A percentile compares a stretch with the other conserved stretches of the same genome.
Evolutionary conservation across 2,797 vertebrate species (phyloP).

Genomic region (Coccyzus lansbergi): DNA sequence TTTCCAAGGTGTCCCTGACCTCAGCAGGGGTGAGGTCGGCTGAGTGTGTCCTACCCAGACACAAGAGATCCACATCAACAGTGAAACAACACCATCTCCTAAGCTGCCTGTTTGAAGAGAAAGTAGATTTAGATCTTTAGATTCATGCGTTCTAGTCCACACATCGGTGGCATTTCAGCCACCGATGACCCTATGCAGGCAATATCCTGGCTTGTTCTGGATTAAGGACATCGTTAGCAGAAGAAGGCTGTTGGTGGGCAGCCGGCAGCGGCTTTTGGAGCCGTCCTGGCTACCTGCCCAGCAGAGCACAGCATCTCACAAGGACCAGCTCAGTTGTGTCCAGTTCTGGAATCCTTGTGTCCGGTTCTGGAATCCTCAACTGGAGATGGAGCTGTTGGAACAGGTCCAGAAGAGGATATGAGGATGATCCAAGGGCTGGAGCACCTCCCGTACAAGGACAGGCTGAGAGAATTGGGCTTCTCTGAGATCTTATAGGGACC

Average conservation of each 20-base stretch:
- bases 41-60: rapidly evolving
- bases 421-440: too few relatives aligned
- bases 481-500: too few relatives aligned
- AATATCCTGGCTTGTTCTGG: rapidly evolving
- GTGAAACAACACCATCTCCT: rapidly evolving
- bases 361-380: too few relatives aligned
- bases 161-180: not conserved
- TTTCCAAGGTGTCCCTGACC: not conserved
- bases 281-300: not conserved
- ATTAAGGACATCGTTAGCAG: rapidly evolving
- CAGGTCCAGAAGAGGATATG: too few relatives aligned
- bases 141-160: rapidly evolving
- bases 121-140: not conserved
- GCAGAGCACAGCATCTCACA: too few relatives aligned
- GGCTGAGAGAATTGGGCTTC: too few relatives aligned
- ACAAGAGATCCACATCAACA: not conserved
- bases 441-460: too few relatives aligned
- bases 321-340: too few relatives aligned
- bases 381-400: too few relatives aligned
- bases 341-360: too few relatives aligned
- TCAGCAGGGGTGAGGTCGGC: not conserved
- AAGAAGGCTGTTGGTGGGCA: rapidly evolving
- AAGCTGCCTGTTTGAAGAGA: not conserved
- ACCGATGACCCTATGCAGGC: rapidly evolving
- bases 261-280: not conserved